Base-by-base conservation (phyloP, 1,140 invertebrate species). In the Notospermus geniculatus region DNA sequence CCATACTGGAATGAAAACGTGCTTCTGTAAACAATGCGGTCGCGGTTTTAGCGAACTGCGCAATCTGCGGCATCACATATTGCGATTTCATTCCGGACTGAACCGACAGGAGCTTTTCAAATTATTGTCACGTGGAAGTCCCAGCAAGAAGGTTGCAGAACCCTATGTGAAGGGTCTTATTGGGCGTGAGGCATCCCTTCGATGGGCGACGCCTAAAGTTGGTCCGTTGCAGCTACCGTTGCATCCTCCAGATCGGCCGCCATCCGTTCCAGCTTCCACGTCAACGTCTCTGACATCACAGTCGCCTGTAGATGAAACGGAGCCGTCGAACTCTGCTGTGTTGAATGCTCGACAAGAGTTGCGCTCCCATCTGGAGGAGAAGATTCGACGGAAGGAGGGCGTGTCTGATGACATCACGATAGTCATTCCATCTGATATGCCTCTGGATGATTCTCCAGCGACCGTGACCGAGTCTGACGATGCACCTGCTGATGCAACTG, bases 1-100 rank as follows among this genome's bases (percentile, higher is more conserved):
- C 54, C 97, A 99, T 82, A 98, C 95, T 7, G 77, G 78, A 29
- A 93, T 96, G 84, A 96, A 96, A 80, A 92, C 93, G 4, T 97
- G 93, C 86, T 86, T 97, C 64, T 85, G 84, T 61, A 74, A 77
- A 60, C 73, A 78, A 7, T 85, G 84, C 74, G 82, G 83, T 4
- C 70, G 80, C 50, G 81, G 82, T 15, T 85, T 85, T 66, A 79
- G 73, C 53, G 82, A 84, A 57, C 77, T 77, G 22, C 65, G 79
- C 13, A 82, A 83, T 62, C 70, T 85, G 4, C 72, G 81, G 9
- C 77, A 83, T 55, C 84, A 85, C 62, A 78, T 84, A 7, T 71
- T 78, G 30, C 72, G 76, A 7, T 80, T 80, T 60, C 82, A 83
- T 62, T 72, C 69, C n/a, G 46, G 46, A 9, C n/a, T 50, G n/a